Base-by-base conservation (phyloP, 2,888 invertebrate species). In the Catocala sponsa region DNA sequence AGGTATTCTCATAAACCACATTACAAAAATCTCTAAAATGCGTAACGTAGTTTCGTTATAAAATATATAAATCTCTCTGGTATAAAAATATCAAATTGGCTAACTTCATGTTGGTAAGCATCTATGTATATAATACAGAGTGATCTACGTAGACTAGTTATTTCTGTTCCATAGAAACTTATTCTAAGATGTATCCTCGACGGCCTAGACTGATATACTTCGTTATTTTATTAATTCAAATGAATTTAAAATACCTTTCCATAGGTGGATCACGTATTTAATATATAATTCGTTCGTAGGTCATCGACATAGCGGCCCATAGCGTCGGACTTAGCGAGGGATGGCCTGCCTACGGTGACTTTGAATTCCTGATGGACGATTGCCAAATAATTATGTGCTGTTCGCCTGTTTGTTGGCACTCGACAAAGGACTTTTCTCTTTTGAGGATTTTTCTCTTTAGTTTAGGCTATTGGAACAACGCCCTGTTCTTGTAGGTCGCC, bases 381-480 rank as follows among this genome's bases (percentile, higher is more conserved):
- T 80, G 81, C 79, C 81, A 83, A 80, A 74, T 73, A 72, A 75
- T 78, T 70, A 64, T 71, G 49, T 68, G 57, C 61, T 74, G 73
- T 63, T 63, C 54, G 53, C 55, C 62, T 76, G 72, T 76, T 76
- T 78, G 76, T 79, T 79, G 70, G 78, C 78, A 76, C 71, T 62
- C 64, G 60, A 76, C 68, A 71, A 68, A 72, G 62, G 51, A 61
- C 51, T 61, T 48, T 62, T 41, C 42, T 53, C 48, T 48, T 62
- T 62, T 43, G 10, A 32, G 35, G 59, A 52, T 66, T 69, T 74
- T 67, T 73, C 63, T 55, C 25, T 25, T 25, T 25, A 25, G 25
- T 25, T 63, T 52, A 62, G 65, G 56, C 55, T 65, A 50, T 59
- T 58, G 60, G 72, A 67, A 62, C 72, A 72, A 72, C 65, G 75